Base-by-base conservation (phyloP, 2,113 vertebrate species). In the Amphiprion percula region DNA sequence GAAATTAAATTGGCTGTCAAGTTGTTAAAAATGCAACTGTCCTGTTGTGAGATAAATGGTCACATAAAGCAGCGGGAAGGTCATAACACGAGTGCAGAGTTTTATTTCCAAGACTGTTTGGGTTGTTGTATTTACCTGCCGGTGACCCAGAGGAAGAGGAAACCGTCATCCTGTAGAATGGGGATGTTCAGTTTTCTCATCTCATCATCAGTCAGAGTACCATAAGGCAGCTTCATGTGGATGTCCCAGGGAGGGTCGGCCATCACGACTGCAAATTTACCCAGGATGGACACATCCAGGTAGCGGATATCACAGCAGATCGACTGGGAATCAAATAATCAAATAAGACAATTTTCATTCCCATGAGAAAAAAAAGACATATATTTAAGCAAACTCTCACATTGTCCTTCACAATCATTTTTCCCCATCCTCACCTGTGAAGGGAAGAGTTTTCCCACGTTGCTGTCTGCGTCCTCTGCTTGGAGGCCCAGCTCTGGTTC, bases 241-340 rank as follows among this genome's bases (percentile, higher is more conserved):
- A 98, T 98, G 80, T 98, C 97, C 97, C 97, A 98, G 0, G 97
- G 97, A 12, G 97, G 97, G 89, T 98, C 97, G 23, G 97, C 97
- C 97, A 98, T 98, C 88, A 98, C 97, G 81, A 98, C 97, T 0
- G 97, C 96, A 68, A 98, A 98, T 92, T 98, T 98, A 5, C 97
- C 97, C 94, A 98, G 91, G 88, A 97, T 97, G 85, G 97, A 96
- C 71, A 97, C 95, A 66, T 98, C 97, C 94, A 98, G 87, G 92
- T 94, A 97, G 30, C 97, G 97, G 78, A 98, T 98, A 78, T 98
- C 97, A 78, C 97, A 98, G 92, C 96, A 96, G 88, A 98, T 97
- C 97, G 97, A 98, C 97, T 98, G 87, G 26, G 26, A 33, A 21
- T 37, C 9, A 39, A 68, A 58, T 41, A 2, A 67, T n/a, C 30